A percentile compares a stretch with the other conserved stretches of the same genome.
These are phyloP conservation scores for Tenodera sinensis DNA, from an alignment of 2,888 invertebrate genomes.

Conservation along the genomic window DNA sequence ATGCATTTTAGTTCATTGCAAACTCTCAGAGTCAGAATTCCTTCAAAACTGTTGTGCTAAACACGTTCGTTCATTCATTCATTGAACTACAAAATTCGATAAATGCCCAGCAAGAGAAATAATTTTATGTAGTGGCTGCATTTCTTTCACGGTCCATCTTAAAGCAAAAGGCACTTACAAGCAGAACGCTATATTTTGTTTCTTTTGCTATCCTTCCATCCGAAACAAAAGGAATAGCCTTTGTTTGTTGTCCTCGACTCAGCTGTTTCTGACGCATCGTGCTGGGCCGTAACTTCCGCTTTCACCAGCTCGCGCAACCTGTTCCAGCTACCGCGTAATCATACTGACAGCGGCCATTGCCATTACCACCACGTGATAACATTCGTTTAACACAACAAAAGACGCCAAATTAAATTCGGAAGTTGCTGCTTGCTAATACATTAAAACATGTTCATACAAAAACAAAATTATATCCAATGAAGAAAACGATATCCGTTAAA, in stretches of 20 bases:
- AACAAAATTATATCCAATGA: too few relatives aligned
- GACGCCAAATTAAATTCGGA: not conserved
- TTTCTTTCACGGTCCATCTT: too few relatives aligned
- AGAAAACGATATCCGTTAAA: too few relatives aligned
- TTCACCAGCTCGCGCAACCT: not conserved
- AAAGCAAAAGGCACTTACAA: not conserved
- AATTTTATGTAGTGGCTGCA: too few relatives aligned
- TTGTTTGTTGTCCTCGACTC: not conserved
- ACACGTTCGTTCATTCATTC: too few relatives aligned
- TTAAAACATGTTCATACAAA: not conserved
- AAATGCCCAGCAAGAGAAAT: too few relatives aligned
- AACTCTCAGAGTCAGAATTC: too few relatives aligned
- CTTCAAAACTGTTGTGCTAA: too few relatives aligned
- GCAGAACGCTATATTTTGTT: not conserved
- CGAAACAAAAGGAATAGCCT: not conserved
- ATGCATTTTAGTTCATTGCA: too few relatives aligned
- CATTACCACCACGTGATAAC: not conserved
- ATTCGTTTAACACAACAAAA: not conserved
- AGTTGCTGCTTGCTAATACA: not conserved
- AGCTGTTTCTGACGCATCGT: not conserved
- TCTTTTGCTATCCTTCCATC: not conserved
- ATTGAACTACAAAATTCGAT: too few relatives aligned
- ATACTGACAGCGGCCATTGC: not conserved
- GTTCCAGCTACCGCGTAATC: not conserved
- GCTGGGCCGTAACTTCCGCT: not conserved